A percentile compares a stretch with the other conserved stretches of the same genome.
Evolutionary conservation across 2,797 vertebrate genomes (phyloP).

Genomic region (Oophaga sylvatica): DNA sequence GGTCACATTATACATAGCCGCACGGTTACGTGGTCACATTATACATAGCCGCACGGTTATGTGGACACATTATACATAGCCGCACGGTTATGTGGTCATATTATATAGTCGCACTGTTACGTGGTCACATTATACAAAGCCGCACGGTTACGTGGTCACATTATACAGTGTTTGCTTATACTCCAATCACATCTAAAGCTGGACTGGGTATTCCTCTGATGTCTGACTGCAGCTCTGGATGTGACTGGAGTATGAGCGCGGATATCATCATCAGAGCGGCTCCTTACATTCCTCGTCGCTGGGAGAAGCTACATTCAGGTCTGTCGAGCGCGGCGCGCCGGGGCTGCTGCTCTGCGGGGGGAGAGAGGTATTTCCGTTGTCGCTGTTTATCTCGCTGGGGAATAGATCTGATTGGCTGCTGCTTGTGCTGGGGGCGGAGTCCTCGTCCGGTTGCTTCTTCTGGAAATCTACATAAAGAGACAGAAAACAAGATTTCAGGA

Average conservation of each 20-base stretch:
- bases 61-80: background rate
- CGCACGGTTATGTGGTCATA: too few species aligned
- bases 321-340: slow-evolving; percentile 83
- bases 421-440: slow-evolving; percentile 89
- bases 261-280: too few species aligned
- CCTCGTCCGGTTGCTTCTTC: slow-evolving; percentile 91
- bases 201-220: background rate
- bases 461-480: slow-evolving; percentile 80
- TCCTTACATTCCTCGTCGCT: slow-evolving; percentile 88
- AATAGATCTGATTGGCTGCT: slow-evolving; percentile 90
- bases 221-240: background rate
- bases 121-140: too few species aligned
- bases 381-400: slow-evolving; percentile 89
- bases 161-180: background rate
- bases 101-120: too few species aligned
- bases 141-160: too few species aligned
- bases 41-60: background rate
- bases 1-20: too few species aligned
- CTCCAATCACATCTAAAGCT: background rate
- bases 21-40: background rate
- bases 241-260: background rate
- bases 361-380: slow-evolving; percentile 87
- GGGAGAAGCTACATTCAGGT: slow-evolving; percentile 83
- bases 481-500: slow-evolving; percentile 56
- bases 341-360: slow-evolving; percentile 80